These are phyloP conservation scores for Cranoglanis bouderius DNA, from an alignment of 2,113 vertebrate species.

Conservation along the genomic window DNA sequence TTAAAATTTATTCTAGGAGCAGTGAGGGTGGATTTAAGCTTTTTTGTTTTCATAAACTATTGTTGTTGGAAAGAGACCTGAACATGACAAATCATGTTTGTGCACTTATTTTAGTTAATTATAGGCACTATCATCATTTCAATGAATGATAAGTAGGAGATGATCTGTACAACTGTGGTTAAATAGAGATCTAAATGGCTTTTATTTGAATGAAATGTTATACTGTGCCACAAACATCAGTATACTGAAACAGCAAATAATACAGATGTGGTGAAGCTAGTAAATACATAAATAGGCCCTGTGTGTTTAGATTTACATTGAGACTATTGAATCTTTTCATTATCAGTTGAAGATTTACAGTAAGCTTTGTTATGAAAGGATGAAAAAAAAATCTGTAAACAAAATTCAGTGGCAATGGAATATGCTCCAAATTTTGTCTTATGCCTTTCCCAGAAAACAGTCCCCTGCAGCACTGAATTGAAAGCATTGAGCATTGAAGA, in stretches of 20 bases:
- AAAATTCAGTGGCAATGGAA: not conserved
- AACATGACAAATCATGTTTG: constrained; percentile 5
- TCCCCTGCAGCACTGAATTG: not conserved
- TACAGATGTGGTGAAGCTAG: not conserved
- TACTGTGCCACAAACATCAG: not conserved
- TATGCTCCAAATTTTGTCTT: not conserved
- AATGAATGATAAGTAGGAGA: not conserved
- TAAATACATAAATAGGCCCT: not conserved
- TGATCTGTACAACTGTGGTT: not conserved
- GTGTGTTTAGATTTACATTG: not conserved
- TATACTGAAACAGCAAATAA: not conserved
- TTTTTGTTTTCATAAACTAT: constrained; percentile 6
- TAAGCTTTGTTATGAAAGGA: not conserved
- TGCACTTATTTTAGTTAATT: not conserved
- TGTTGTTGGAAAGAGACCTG: constrained; percentile 17
- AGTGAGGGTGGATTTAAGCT: not conserved
- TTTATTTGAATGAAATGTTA: not conserved
- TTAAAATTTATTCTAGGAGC: not conserved
- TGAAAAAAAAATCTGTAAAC: not conserved
- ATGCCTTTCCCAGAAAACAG: not conserved
- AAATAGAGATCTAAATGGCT: not conserved
- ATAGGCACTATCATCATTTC: not conserved
- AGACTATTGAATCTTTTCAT: not conserved
- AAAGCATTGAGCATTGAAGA: not conserved
- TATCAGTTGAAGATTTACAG: not conserved